Percentiles rank a stretch among this genome's conserved stretches.
Conservation (phyloP, 2,797 vertebrate species). For the Pangasius mekongensis region DNA sequence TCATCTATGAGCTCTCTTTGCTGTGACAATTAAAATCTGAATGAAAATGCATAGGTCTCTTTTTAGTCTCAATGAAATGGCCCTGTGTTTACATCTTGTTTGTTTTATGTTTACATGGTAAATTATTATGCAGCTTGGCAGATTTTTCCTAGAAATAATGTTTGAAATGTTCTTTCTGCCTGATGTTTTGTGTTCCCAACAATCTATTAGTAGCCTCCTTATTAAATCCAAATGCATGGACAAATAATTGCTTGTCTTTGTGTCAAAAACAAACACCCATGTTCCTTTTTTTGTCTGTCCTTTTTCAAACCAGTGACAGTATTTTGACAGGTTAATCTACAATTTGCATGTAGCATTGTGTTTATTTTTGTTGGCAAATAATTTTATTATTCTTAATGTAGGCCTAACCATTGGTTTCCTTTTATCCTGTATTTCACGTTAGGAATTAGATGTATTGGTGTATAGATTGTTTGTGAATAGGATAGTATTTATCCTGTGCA, state of each 20-base stretch:
- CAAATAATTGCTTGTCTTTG: constrained; percentile 39
- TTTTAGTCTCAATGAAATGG: constrained; percentile 22
- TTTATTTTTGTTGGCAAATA: constrained; percentile 68
- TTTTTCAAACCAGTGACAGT: constrained; percentile 41
- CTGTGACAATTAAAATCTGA: constrained; percentile 25
- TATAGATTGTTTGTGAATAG: constrained; percentile 58
- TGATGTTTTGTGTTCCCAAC: constrained; percentile 40
- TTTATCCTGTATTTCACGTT: constrained; percentile 27
- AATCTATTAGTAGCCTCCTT: constrained; percentile 29
- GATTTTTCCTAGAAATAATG: constrained; percentile 31
- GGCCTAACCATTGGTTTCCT: constrained; percentile 36
- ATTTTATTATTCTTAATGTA: constrained; percentile 60
- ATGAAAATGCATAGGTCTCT: constrained; percentile 22
- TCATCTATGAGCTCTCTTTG: constrained; percentile 15
- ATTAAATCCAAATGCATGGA: constrained; percentile 52
- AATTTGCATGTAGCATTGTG: constrained; percentile 64
- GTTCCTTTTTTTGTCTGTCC: constrained; percentile 29
- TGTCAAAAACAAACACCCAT: constrained; percentile 38
- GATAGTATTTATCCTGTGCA: constrained; percentile 46
- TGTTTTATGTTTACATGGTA: constrained; percentile 30
- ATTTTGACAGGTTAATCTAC: constrained; percentile 51
- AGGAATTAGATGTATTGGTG: constrained; percentile 62
- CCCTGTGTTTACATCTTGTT: constrained; percentile 41
- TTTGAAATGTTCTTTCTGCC: constrained; percentile 47
- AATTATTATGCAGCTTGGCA: constrained; percentile 49